Evolutionary conservation across 2,888 invertebrate genomes (phyloP), one percentile per base, ranked within the genome.

Genomic region (Hypolimnas misippus): DNA sequence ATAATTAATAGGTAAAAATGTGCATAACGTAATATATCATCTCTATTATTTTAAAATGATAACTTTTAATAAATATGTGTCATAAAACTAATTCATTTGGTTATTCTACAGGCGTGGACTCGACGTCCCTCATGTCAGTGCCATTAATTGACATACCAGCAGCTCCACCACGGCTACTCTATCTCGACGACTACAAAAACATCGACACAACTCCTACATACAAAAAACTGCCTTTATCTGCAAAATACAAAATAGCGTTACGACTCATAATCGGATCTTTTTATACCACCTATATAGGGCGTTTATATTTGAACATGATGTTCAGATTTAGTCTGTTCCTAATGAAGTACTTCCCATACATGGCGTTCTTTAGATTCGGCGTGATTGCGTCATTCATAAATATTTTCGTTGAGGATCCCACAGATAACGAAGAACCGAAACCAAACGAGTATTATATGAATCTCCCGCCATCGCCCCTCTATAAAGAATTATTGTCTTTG

Each of bases 361-460:
- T 96, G 46, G 95, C 95, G 0, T 94, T 95, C 81, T 93, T 93
- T 73, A 91, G 86, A 40, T 96, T 93, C 76, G 96, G 96, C 3
- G 76, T 93, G 3, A 90, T 88, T 65, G 80, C 93, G 14, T 93
- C 95, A 0, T 86, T 93, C 54, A 93, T 95, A 0, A 88, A 94
- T 56, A 93, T 95, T 1, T 93, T 93, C 49, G 75, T 68, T 1
- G 92, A 92, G 35, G 85, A 85, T 14, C 85, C 87, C 0, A 70
- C 66, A 0, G 89, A 90, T 59, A 78, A 87, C 2, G 76, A 82
- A 0, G 69, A 74, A 16, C 84, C 87, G 5, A 84, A 83, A 62
- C 72, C 75, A 0, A 92, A 92, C 0, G 87, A 89, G 29, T 90
- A 84, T 66, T 53, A 74, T 6, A 75, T 79, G 52, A 71, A 72